Conservation (phyloP, 1,140 invertebrate genomes). For the Cherax quadricarinatus region DNA sequence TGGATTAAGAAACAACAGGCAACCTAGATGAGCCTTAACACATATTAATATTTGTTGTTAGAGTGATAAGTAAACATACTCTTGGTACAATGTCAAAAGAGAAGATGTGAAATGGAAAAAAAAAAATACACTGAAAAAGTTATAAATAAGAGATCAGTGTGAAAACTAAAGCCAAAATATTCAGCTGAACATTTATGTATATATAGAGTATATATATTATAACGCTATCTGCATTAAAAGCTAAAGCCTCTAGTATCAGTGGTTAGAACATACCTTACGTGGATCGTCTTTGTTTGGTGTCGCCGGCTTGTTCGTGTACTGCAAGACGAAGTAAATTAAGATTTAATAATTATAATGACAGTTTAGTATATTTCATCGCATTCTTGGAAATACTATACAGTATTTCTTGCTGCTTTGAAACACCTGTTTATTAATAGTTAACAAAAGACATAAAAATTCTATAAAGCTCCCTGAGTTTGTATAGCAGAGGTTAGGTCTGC, state of each 20-base stretch:
- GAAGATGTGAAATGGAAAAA: neutral
- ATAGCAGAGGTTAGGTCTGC: too few species aligned
- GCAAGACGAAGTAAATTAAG: neutral
- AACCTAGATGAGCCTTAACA: neutral
- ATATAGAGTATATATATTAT: too few species aligned
- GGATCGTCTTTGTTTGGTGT: neutral
- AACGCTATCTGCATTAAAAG: too few species aligned
- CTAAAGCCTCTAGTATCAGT: too few species aligned
- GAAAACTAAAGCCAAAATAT: too few species aligned
- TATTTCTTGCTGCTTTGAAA: too few species aligned
- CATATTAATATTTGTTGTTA: neutral
- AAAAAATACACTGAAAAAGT: neutral
- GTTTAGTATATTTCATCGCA: too few species aligned
- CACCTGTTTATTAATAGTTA: too few species aligned
- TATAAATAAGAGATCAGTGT: neutral
- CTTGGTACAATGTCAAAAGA: neutral
- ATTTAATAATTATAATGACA: neutral
- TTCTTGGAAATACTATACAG: too few species aligned
- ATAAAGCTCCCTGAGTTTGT: too few species aligned
- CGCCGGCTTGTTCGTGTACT: constrained; percentile 2
- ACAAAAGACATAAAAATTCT: too few species aligned
- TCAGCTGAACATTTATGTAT: too few species aligned
- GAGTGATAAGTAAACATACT: neutral
- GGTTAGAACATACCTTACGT: neutral
- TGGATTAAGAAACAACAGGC: neutral